Percentiles rank a stretch among this genome's conserved stretches.
phyloP scores from a whole-genome alignment of 2,113 vertebrate species.

The Cephalopholis sonnerati region DNA sequence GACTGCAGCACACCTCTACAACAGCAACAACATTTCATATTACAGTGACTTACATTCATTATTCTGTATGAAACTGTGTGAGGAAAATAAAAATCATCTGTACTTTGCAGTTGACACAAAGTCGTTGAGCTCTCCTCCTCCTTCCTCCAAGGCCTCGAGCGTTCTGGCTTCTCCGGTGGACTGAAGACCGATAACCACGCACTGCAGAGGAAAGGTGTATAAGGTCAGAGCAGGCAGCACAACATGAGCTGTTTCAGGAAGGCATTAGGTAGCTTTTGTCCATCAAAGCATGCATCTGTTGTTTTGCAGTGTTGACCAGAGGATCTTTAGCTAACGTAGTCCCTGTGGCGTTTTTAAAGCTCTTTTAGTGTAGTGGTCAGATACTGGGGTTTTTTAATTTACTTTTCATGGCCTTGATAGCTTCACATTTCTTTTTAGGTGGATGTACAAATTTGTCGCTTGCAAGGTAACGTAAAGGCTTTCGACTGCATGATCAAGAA shows the following conservation, averaged over 20 bases:
- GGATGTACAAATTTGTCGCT: too few relatives aligned
- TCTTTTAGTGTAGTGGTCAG: not conserved
- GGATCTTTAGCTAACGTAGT: not conserved
- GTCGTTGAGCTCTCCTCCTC: slow-evolving; percentile 97
- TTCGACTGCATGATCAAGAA: too few relatives aligned
- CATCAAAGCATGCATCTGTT: not conserved
- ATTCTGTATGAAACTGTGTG: not conserved
- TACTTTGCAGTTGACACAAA: slow-evolving; percentile 99
- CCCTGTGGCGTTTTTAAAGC: too few relatives aligned
- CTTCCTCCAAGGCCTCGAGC: slow-evolving; percentile 97
- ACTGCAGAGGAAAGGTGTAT: slow-evolving; percentile 80
- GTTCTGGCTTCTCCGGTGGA: slow-evolving; percentile 98
- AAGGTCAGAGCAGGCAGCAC: not conserved
- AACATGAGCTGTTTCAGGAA: not conserved
- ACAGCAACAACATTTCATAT: slow-evolving; percentile 4
- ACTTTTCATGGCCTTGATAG: too few relatives aligned
- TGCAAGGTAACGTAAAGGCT: too few relatives aligned
- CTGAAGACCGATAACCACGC: slow-evolving; percentile 98
- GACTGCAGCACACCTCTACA: slow-evolving; percentile 96
- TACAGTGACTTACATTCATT: not conserved
- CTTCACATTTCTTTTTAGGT: too few relatives aligned
- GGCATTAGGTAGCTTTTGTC: not conserved
- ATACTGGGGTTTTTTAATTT: not conserved
- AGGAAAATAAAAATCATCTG: slow-evolving; percentile 21
- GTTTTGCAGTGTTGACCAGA: not conserved